Percentiles rank a stretch among this genome's conserved stretches.
Evolutionary conservation across 2,797 vertebrate genomes (phyloP).

Genomic region (Pseudochromis fuscus): DNA sequence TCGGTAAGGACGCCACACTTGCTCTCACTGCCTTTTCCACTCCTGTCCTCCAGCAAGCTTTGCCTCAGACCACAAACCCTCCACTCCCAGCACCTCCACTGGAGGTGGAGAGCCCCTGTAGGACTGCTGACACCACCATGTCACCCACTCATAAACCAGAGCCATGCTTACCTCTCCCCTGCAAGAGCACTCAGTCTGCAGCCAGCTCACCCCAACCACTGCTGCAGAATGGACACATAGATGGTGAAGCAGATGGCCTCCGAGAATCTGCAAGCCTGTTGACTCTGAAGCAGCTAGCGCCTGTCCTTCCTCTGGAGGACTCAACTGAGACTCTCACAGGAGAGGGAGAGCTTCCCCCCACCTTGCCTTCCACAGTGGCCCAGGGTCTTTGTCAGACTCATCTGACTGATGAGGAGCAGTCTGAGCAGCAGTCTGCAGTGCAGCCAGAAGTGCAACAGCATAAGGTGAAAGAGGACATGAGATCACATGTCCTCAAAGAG

Average conservation of each 20-base stretch:
- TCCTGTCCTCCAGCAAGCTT: constrained; percentile 73
- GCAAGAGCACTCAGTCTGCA: constrained; percentile 59
- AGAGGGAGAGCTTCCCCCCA: constrained; percentile 58
- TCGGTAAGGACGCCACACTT: constrained; percentile 41
- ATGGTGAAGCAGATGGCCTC: constrained; percentile 20
- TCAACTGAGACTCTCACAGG: constrained; percentile 85
- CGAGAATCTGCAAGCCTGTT: constrained; percentile 55
- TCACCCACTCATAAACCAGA: constrained; percentile 65
- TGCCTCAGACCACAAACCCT: constrained; percentile 63
- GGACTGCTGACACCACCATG: constrained; percentile 68
- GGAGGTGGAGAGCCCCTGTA: constrained; percentile 59
- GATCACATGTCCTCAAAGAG: constrained; percentile 62
- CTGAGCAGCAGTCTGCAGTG: constrained; percentile 31
- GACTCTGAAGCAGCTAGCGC: constrained; percentile 58
- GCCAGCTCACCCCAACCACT: constrained; percentile 27
- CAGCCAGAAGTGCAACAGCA: constrained; percentile 23
- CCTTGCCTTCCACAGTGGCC: constrained; percentile 21
- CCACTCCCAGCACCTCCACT: constrained; percentile 50
- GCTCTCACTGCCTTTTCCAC: constrained; percentile 54
- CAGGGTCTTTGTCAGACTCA: constrained; percentile 32
- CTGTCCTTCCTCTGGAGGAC: constrained; percentile 76
- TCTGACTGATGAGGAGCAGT: constrained; percentile 33
- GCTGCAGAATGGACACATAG: constrained; percentile 42
- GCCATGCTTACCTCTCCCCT: constrained; percentile 69
- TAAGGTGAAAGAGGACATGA: constrained; percentile 57